Base-by-base conservation (phyloP, 1,140 invertebrate genomes). In the Hycleus cichorii region DNA sequence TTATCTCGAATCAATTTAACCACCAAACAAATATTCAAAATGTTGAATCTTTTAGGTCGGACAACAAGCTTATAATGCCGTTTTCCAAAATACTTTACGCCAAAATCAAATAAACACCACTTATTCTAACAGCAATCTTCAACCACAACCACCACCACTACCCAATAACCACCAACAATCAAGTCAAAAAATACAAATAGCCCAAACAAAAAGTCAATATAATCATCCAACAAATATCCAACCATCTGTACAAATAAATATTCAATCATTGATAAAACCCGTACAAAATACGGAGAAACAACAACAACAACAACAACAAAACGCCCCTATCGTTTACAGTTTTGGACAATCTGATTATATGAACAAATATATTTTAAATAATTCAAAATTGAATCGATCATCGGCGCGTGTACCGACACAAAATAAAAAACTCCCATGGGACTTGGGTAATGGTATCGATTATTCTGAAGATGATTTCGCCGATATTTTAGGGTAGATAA, bases 381-480 rank as follows among this genome's bases (percentile, higher is more conserved):
- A 7, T 32, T 32, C 32, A 7, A 32, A 32, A 32, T 32, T 32
- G 32, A 32, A 32, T 32, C 32, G 32, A 32, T 32, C 32, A 32
- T 32, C 32, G 32, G 32, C 32, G 7, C 27, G 27, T 7, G 1
- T 32, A 4, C 7, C 7, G 7, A 4, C 72, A 57, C 65, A 49
- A 32, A 60, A 68, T 47, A 71, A 67, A 51, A 69, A 64, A 49
- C 65, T 71, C 27, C 62, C 65, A 2, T 70, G 66, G 70, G 64
- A 60, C 2, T 59, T 62, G 3, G 65, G 64, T 11, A 74, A 70
- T 45, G 60, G 53, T 42, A 64, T 63, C 27, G 65, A 70, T 25
- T 75, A 73, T 62, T 75, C 79, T n/a, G 78, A 81, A 5, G 80
- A 82, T 46, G 79, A 83, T 62, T 76, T 83, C 59, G 76, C 78